These are phyloP conservation scores for Phrynosoma platyrhinos DNA, from an alignment of 2,113 vertebrate species.

Conservation along the genomic window DNA sequence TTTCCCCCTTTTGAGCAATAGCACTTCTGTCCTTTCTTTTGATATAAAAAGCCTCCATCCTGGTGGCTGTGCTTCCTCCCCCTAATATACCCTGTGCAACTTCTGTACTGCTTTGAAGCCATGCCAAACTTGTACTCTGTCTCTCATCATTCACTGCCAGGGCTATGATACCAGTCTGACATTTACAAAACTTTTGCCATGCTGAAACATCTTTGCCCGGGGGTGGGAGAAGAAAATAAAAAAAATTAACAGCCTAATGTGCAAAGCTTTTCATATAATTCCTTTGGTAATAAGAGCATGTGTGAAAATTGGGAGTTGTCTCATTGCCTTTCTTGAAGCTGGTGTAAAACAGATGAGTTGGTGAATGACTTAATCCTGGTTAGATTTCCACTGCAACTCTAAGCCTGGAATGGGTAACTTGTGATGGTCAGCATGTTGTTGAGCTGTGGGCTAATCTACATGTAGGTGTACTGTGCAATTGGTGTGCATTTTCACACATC, in stretches of 20 bases:
- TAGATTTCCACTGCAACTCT: neutral
- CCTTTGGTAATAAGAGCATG: neutral
- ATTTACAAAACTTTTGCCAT: conserved; percentile 41
- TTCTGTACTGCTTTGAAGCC: conserved; percentile 57
- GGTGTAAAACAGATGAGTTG: neutral
- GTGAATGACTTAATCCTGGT: neutral
- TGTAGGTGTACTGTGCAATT: too few species aligned
- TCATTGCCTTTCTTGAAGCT: neutral
- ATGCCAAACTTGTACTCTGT: conserved; percentile 41
- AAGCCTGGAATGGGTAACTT: neutral
- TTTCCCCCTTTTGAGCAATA: conserved; percentile 20
- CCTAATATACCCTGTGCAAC: conserved; percentile 13
- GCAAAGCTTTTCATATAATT: neutral
- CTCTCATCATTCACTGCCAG: conserved; percentile 34
- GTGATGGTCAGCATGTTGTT: too few species aligned
- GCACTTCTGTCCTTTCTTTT: conserved; percentile 38
- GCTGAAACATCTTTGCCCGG: neutral
- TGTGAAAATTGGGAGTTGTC: neutral
- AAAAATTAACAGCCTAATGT: neutral
- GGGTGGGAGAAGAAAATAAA: neutral
- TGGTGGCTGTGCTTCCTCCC: neutral
- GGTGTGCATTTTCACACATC: too few species aligned
- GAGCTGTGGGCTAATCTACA: too few species aligned
- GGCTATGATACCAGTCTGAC: conserved; percentile 47
- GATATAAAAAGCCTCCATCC: conserved; percentile 28